Percentiles rank a stretch among this genome's conserved stretches.
These are phyloP conservation scores for Hepsetus odoe DNA, from an alignment of 2,113 vertebrate genomes.

Conservation along the genomic window DNA sequence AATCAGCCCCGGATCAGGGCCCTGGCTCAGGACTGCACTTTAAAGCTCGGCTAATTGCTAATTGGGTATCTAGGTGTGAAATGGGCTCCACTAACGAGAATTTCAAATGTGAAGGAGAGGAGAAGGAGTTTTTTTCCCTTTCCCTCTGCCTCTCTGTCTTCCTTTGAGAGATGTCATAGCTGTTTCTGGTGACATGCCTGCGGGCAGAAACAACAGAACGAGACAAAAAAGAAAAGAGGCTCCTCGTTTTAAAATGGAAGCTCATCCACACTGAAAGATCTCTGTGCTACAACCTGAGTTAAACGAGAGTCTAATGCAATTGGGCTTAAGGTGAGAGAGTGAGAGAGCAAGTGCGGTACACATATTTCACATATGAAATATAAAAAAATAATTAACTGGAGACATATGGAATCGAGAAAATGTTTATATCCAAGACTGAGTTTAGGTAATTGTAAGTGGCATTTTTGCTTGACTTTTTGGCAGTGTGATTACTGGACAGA, in stretches of 20 bases:
- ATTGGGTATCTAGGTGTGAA: slow-evolving; percentile 70
- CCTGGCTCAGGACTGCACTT: slow-evolving; percentile 62
- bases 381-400: no score
- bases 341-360: background rate
- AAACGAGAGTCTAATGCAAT: slow-evolving; percentile 19
- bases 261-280: slow-evolving; percentile 18
- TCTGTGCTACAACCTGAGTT: slow-evolving; percentile 9
- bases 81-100: slow-evolving; percentile 64
- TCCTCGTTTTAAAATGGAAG: slow-evolving; percentile 50
- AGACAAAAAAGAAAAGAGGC: slow-evolving; percentile 51
- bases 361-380: background rate
- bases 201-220: slow-evolving; percentile 42
- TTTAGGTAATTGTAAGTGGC: no score
- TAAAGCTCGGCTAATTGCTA: slow-evolving; percentile 70
- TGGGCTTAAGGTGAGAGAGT: background rate
- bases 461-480: no score
- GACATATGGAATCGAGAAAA: no score
- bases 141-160: slow-evolving; percentile 11
- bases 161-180: slow-evolving; percentile 59
- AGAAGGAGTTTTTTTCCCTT: slow-evolving; percentile 28
- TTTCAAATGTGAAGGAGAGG: slow-evolving; percentile 60
- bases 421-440: no score
- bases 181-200: slow-evolving; percentile 59
- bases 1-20: slow-evolving; percentile 71
- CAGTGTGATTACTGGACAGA: no score